Conservation (phyloP, 1,140 invertebrate genomes). For the Bombus balteatus region DNA sequence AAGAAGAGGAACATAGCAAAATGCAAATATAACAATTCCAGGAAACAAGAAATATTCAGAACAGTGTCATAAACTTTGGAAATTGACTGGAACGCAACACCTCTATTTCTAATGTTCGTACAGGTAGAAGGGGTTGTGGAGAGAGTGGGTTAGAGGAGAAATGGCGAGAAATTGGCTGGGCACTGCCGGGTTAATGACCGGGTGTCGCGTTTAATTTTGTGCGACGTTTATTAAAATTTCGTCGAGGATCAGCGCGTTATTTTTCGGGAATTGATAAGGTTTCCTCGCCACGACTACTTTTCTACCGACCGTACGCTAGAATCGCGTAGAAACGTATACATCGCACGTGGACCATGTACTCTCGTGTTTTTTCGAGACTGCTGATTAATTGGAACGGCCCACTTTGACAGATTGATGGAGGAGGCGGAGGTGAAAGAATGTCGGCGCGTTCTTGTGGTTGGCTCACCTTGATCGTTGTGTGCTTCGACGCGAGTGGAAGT, state of each 20-base stretch:
- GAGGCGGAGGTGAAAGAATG: background rate
- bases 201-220: conserved; percentile 9
- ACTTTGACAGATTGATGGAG: background rate
- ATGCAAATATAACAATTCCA: too few relatives aligned
- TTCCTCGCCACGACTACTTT: background rate
- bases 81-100: too few relatives aligned
- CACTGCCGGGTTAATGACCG: conserved; percentile 41
- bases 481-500: background rate
- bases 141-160: background rate
- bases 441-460: background rate
- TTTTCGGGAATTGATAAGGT: background rate
- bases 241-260: background rate
- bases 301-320: background rate
- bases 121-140: background rate
- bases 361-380: background rate
- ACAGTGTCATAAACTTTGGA: too few relatives aligned
- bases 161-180: conserved; percentile 48
- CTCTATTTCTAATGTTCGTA: background rate
- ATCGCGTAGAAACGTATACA: background rate
- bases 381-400: conserved; percentile 54
- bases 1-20: too few relatives aligned
- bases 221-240: conserved; percentile 44
- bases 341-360: background rate
- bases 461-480: background rate
- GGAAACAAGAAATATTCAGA: too few relatives aligned